Conservation (phyloP, 2,113 vertebrate genomes). For the Argyrosomus japonicus region DNA sequence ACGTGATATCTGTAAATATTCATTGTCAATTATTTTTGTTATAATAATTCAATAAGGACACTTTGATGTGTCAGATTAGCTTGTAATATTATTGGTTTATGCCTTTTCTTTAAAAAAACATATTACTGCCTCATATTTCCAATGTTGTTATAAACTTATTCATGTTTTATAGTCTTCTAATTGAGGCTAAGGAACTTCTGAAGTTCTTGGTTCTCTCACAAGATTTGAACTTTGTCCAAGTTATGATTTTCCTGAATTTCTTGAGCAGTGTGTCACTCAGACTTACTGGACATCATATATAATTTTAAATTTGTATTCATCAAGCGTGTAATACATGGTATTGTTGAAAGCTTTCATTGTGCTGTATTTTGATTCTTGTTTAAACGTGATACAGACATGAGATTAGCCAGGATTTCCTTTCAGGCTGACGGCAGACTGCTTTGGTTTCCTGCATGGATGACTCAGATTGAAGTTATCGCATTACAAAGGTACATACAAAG, state of each 20-base stretch:
- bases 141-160: not conserved
- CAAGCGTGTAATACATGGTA: not conserved
- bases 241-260: not conserved
- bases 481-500: conserved; percentile 3
- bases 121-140: not conserved
- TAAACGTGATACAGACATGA: conserved; percentile 53
- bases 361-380: conserved; percentile 16
- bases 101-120: too few relatives aligned
- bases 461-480: conserved; percentile 25
- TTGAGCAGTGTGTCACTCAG: not conserved
- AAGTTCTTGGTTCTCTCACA: not conserved
- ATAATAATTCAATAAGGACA: not conserved
- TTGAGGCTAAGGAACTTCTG: not conserved
- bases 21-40: too few relatives aligned
- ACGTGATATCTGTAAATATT: too few relatives aligned
- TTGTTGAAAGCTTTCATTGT: conserved; percentile 5
- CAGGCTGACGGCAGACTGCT: conserved; percentile 26
- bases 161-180: not conserved
- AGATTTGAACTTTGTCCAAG: not conserved
- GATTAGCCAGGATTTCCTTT: conserved; percentile 62
- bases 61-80: not conserved
- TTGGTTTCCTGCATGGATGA: conserved; percentile 50
- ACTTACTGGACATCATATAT: not conserved
- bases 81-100: not conserved
- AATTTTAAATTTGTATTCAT: not conserved